Base-by-base conservation (phyloP, 2,797 vertebrate species). In the Coccyzus lansbergi region DNA sequence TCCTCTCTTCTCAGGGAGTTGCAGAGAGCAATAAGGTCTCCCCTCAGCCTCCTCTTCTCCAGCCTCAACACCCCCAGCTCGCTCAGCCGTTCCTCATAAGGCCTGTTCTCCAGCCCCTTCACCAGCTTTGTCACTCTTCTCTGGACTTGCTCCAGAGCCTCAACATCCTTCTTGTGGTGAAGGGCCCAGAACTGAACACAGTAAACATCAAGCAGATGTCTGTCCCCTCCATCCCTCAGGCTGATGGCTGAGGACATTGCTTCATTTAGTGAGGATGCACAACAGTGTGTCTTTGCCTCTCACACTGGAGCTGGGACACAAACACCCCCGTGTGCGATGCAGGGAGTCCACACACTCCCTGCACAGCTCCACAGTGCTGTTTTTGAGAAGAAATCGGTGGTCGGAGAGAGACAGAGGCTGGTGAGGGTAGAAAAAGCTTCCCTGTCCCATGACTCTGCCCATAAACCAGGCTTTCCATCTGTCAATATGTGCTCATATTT, bases 251-350 rank as follows among this genome's bases (percentile, higher is more conserved):
- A 75, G 56, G 38, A 44, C 46, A 15, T 11, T 26, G 2, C 25
- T 36, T 58, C 8, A 46, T 36, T 48, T 34, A 40, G 46, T n/a
- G 67, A 60, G 74, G 74, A 58, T 16, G 46, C 52, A 46, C 10
- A 34, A 28, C 15, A 18, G 34, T 2, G 1, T 2, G 3, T 5
- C 40, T 33, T 12, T 18, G 24, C 71, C 28, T n/a, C 64, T 21
- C 12, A 8, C 4, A 10, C 49, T 21, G 51, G 40, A 12, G 28
- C 2, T 33, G 64, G 34, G 49, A 58, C 0, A 1, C 11, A 7
- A 13, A 75, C 6, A 4, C 49, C 26, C 55, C 55, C 68, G 10
- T 4, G 2, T 9, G 46, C 1, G 3, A 67, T 26, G 4, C 1
- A 2, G 59, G 38, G 65, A 51, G n/a, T 42, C 16, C 42, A 16